Evolutionary conservation across 2,888 invertebrate genomes (phyloP).

Genomic region (Spisula subtruncata): DNA sequence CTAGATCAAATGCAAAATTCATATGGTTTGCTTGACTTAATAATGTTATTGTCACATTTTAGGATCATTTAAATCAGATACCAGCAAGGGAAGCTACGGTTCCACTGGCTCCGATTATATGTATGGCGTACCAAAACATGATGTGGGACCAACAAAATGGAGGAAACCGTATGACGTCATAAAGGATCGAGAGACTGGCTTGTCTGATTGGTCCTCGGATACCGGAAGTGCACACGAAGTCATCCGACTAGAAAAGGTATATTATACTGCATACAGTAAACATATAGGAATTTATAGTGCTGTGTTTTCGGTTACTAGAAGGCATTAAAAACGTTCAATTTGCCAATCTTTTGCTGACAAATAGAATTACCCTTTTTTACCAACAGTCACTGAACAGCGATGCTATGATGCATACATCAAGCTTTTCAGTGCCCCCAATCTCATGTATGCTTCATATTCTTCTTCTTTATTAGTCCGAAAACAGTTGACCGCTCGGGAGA

Average conservation of each 20-base stretch:
- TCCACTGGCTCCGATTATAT: slow-evolving; percentile 66
- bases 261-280: too few species aligned
- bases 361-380: too few species aligned
- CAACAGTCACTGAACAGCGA: too few species aligned
- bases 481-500: too few species aligned
- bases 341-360: too few species aligned
- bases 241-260: slow-evolving; percentile 76
- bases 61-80: slow-evolving; percentile 63
- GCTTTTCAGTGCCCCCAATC: too few species aligned
- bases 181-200: slow-evolving; percentile 64
- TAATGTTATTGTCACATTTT: not conserved
- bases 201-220: slow-evolving; percentile 76
- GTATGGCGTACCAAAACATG: slow-evolving; percentile 46
- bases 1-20: not conserved
- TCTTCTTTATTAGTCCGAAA: too few species aligned
- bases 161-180: slow-evolving; percentile 64
- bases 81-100: slow-evolving; percentile 65
- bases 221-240: slow-evolving; percentile 72
- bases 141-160: slow-evolving; percentile 53
- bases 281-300: too few species aligned
- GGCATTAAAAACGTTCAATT: too few species aligned
- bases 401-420: too few species aligned
- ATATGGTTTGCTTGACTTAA: not conserved
- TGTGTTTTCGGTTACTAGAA: too few species aligned
- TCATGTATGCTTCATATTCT: too few species aligned